phyloP scores from a whole-genome alignment of 2,113 vertebrate genomes.

The Atrichornis clamosus region DNA sequence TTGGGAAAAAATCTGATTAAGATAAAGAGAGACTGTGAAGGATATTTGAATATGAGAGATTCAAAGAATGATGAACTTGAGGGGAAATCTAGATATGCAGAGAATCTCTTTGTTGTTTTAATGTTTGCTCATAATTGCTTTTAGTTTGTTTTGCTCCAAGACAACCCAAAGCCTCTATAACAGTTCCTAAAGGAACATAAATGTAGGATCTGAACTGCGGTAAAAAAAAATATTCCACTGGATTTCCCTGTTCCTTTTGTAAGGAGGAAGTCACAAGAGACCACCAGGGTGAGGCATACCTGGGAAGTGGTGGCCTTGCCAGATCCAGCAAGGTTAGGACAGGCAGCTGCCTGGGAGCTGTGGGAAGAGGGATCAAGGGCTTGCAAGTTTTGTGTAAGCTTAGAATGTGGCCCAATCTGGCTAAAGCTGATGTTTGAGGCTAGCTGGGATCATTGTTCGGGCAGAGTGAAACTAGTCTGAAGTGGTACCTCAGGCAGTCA shows the following conservation, averaged over 20 bases:
- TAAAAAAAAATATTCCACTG: neutral
- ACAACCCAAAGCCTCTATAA: neutral
- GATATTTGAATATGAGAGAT: neutral
- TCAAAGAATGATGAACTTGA: neutral
- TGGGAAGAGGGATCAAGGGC: neutral
- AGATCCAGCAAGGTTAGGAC: neutral
- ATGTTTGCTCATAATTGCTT: neutral
- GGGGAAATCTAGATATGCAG: neutral
- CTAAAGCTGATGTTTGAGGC: neutral
- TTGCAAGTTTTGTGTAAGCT: neutral
- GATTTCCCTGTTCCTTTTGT: neutral
- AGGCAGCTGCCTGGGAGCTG: neutral
- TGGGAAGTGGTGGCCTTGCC: neutral
- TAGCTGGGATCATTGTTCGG: neutral
- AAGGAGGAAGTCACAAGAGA: neutral
- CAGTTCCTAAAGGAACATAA: neutral
- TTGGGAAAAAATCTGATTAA: neutral
- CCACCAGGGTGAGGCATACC: too few species aligned
- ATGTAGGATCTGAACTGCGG: neutral
- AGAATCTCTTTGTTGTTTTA: neutral
- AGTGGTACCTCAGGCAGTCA: neutral
- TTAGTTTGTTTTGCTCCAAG: neutral
- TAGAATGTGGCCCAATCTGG: neutral
- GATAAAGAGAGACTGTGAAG: neutral
- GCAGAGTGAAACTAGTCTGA: neutral